These are phyloP conservation scores for Macroramphosus scolopax DNA, from an alignment of 2,797 vertebrate genomes.

Conservation along the genomic window DNA sequence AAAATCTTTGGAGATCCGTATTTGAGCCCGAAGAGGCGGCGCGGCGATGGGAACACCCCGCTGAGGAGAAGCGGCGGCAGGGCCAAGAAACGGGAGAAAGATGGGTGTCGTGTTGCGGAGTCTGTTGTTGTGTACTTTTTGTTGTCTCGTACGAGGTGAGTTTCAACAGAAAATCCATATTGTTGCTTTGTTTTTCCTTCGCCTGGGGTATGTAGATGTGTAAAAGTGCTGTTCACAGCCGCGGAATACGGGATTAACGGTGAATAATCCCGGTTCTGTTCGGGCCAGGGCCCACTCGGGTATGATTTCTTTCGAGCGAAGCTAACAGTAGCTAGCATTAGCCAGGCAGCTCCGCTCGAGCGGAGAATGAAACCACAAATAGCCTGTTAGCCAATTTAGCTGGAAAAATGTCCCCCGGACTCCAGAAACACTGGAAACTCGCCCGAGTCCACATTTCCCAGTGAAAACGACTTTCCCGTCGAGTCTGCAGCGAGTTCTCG, in stretches of 20 bases:
- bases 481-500: no score
- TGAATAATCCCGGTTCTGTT: not conserved
- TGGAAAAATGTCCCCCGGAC: no score
- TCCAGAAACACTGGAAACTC: no score
- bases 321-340: not conserved
- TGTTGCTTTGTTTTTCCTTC: not conserved
- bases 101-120: constrained; percentile 89
- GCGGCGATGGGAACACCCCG: constrained; percentile 64
- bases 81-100: constrained; percentile 71
- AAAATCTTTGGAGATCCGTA: constrained; percentile 4
- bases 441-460: no score
- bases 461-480: no score
- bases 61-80: constrained; percentile 63
- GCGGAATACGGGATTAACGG: not conserved
- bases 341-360: no score
- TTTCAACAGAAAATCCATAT: constrained; percentile 14
- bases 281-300: constrained; percentile 1
- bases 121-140: constrained; percentile 86
- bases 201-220: no score
- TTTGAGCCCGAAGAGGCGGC: constrained; percentile 31
- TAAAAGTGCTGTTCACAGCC: not conserved
- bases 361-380: not conserved
- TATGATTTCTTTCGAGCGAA: not conserved
- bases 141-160: constrained; percentile 85
- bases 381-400: not conserved